Conservation (phyloP, 2,888 invertebrate species). For the Dryobotodes eremita region DNA sequence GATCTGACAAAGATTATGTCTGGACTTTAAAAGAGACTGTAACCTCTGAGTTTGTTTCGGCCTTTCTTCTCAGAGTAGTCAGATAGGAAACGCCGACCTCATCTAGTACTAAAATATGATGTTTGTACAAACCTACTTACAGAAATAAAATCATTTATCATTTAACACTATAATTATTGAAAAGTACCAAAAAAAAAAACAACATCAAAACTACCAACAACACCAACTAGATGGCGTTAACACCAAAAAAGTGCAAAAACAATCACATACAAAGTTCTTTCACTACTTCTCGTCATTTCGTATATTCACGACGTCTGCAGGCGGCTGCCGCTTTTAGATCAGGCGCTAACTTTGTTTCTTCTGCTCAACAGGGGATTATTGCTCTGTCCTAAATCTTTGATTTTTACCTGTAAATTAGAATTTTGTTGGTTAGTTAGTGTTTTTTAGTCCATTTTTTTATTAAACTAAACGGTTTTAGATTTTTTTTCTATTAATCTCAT, state of each 20-base stretch:
- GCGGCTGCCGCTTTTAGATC: slow-evolving; percentile 59
- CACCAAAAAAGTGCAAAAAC: slow-evolving; percentile 39
- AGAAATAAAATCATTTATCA: too few species aligned
- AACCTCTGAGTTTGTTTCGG: too few species aligned
- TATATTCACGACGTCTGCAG: slow-evolving; percentile 31
- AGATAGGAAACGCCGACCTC: too few species aligned
- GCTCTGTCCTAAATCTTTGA: slow-evolving; percentile 97
- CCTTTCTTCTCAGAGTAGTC: too few species aligned
- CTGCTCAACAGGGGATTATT: slow-evolving; percentile 98
- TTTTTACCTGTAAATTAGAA: slow-evolving; percentile 92
- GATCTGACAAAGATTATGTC: too few species aligned
- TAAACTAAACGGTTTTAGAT: too few species aligned
- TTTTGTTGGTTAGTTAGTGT: not conserved
- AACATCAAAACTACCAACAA: slow-evolving; percentile 15
- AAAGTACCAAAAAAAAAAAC: slow-evolving; percentile 28
- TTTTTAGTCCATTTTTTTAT: too few species aligned
- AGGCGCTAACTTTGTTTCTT: slow-evolving; percentile 91
- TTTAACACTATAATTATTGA: not conserved
- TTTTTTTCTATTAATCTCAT: too few species aligned
- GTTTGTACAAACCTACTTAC: too few species aligned
- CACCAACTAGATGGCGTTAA: slow-evolving; percentile 53
- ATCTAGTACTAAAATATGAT: too few species aligned
- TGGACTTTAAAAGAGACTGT: too few species aligned
- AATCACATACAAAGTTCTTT: slow-evolving; percentile 34
- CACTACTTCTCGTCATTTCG: slow-evolving; percentile 30